These are phyloP conservation scores for Drosophila lacicola DNA, from an alignment of 2,888 invertebrate genomes.

Conservation along the genomic window DNA sequence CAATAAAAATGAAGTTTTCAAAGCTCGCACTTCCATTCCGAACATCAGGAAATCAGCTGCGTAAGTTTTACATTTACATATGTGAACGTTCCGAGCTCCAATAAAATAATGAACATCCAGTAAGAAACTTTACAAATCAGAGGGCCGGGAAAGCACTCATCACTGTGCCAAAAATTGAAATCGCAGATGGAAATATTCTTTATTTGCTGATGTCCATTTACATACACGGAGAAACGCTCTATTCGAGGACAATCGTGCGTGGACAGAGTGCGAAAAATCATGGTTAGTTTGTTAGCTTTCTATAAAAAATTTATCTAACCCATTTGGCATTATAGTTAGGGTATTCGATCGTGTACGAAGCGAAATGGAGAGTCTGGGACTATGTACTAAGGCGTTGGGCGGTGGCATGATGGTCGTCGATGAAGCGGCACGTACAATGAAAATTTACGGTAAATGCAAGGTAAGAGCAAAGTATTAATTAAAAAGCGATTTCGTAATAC, in stretches of 20 bases:
- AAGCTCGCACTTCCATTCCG: not conserved
- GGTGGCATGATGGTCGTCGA: slow-evolving; percentile 52
- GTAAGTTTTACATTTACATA: slow-evolving; percentile 6
- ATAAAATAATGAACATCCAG: slow-evolving; percentile 5
- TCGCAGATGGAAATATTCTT: slow-evolving; percentile 31
- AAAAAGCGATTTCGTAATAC: not conserved
- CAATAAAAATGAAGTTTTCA: slow-evolving; percentile 13
- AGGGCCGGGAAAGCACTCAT: slow-evolving; percentile 4
- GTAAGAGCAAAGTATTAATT: slow-evolving; percentile 21
- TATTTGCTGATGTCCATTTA: slow-evolving; percentile 52
- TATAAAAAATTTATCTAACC: not conserved
- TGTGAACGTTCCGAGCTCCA: too few species aligned
- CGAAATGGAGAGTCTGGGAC: slow-evolving; percentile 22
- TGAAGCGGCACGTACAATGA: slow-evolving; percentile 4
- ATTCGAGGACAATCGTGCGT: slow-evolving; percentile 49
- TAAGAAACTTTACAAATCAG: not conserved
- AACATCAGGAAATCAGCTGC: not conserved
- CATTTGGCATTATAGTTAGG: slow-evolving; percentile 6
- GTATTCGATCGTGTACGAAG: slow-evolving; percentile 23
- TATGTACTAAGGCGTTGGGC: slow-evolving; percentile 52
- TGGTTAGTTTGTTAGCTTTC: slow-evolving; percentile 25
- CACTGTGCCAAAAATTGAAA: slow-evolving; percentile 11
- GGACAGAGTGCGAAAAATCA: slow-evolving; percentile 32
- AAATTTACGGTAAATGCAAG: slow-evolving; percentile 40
- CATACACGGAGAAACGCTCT: slow-evolving; percentile 45